Conservation (phyloP, 2,113 vertebrate species). For the Anhinga anhinga region DNA sequence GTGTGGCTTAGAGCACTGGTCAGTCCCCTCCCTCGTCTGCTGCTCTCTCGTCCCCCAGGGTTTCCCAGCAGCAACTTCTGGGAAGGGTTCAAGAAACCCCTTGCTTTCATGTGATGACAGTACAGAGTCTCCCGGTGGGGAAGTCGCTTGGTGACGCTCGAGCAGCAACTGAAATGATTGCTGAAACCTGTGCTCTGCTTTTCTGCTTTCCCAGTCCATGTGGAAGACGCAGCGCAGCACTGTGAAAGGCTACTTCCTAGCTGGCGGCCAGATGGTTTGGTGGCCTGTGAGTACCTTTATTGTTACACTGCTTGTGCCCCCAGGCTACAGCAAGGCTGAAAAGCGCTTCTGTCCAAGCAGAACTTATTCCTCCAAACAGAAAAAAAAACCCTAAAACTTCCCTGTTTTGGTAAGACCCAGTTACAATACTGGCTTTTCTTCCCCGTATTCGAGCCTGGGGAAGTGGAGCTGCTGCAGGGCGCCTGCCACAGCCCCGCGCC, state of each 20-base stretch:
- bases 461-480: not conserved
- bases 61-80: not conserved
- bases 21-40: not conserved
- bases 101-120: accelerated
- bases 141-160: not conserved
- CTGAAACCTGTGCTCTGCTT: not conserved
- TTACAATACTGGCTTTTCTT: accelerated
- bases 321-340: not conserved
- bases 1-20: accelerated
- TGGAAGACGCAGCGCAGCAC: conserved; percentile 92
- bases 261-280: conserved; percentile 94
- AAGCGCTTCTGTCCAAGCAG: not conserved
- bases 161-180: not conserved
- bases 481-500: not conserved
- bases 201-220: conserved; percentile 83
- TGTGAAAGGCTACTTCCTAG: conserved; percentile 93
- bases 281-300: conserved; percentile 87
- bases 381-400: not conserved
- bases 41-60: not conserved
- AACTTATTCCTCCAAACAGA: not conserved
- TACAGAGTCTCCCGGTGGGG: not conserved
- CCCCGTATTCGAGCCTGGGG: accelerated
- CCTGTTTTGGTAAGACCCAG: not conserved
- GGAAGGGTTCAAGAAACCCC: not conserved
- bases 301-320: no score